Percentiles rank a stretch among this genome's conserved stretches.
Evolutionary conservation across 2,888 invertebrate species (phyloP).

Genomic region (Eupithecia inturbata): DNA sequence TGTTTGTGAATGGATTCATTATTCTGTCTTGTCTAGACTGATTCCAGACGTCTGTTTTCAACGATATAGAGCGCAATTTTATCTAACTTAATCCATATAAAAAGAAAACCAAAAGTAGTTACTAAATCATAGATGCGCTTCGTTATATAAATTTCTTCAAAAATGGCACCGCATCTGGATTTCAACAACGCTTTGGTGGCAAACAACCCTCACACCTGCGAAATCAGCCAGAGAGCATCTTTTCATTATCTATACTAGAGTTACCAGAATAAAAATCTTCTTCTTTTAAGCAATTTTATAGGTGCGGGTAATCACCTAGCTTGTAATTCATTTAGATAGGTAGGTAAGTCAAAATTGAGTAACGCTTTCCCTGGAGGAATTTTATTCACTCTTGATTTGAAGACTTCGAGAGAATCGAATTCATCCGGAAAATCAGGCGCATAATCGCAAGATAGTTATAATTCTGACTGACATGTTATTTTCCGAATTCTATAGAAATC

Average conservation of each 20-base stretch:
- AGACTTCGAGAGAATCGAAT: background rate
- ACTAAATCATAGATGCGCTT: no score
- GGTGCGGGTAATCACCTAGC: background rate
- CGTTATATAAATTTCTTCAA: no score
- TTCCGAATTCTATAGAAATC: background rate
- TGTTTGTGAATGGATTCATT: slow-evolving; percentile 12
- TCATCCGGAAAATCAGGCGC: background rate
- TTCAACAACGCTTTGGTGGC: no score
- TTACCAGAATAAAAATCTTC: no score
- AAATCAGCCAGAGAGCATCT: no score
- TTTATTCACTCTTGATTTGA: background rate
- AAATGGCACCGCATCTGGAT: no score
- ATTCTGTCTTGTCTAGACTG: background rate
- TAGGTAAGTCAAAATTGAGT: no score
- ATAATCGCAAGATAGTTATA: background rate
- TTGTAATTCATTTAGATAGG: background rate
- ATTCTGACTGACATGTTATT: background rate
- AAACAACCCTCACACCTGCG: no score
- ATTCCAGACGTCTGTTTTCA: background rate
- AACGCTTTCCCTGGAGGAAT: background rate
- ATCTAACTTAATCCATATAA: background rate
- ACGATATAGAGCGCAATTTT: background rate
- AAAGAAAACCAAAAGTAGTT: background rate
- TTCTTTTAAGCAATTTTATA: background rate
- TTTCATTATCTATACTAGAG: no score